Evolutionary conservation across 2,888 invertebrate genomes (phyloP).

Genomic region (Fragum sueziense): DNA sequence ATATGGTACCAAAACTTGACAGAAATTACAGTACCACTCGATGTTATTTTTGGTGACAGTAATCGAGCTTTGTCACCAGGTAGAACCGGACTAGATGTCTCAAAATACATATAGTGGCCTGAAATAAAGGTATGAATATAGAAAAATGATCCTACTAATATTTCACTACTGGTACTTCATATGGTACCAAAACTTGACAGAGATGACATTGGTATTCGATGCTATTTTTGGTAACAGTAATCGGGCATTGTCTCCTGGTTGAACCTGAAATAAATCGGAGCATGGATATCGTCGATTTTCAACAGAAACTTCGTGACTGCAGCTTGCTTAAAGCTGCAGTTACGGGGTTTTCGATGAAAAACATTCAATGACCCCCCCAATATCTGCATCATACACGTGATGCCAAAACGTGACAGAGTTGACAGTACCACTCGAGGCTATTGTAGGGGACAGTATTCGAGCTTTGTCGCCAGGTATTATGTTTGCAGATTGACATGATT

Average conservation of each 20-base stretch:
- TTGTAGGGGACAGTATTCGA: slow-evolving; percentile 55
- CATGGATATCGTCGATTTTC: no score
- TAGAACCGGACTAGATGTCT: slow-evolving; percentile 66
- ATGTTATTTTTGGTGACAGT: slow-evolving; percentile 52
- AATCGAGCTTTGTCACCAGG: slow-evolving; percentile 66
- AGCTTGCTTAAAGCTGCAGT: no score
- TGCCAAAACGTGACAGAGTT: slow-evolving; percentile 78
- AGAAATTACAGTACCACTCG: slow-evolving; percentile 59
- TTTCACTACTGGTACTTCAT: no score
- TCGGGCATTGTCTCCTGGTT: slow-evolving; percentile 63
- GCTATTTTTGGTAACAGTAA: slow-evolving; percentile 58
- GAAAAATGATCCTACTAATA: no score
- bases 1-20: slow-evolving; percentile 79
- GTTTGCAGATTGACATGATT: no score
- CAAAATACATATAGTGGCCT: slow-evolving; percentile 74
- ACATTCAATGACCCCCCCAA: slow-evolving; percentile 72
- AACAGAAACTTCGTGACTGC: no score
- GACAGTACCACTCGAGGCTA: slow-evolving; percentile 43
- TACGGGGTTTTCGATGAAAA: no score
- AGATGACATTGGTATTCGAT: slow-evolving; percentile 52
- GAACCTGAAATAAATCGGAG: no score
- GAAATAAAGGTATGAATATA: no score
- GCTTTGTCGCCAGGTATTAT: slow-evolving; percentile 65
- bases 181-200: slow-evolving; percentile 78
- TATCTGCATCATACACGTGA: slow-evolving; percentile 77